Base-by-base conservation (phyloP, 2,888 invertebrate species). In the Acholoe squamosa region DNA sequence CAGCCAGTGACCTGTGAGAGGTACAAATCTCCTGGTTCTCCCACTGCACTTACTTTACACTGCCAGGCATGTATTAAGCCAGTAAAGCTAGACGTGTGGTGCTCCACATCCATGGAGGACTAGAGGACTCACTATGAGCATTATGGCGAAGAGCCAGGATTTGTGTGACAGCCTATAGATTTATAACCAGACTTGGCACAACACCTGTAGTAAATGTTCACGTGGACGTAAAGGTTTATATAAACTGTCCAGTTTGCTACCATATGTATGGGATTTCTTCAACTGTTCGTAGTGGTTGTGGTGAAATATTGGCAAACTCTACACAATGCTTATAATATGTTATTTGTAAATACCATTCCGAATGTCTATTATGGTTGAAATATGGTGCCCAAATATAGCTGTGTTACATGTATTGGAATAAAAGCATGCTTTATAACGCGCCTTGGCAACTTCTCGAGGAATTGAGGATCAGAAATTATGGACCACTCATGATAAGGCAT, bases 171-270 rank as follows among this genome's bases (percentile, higher is more conserved):
- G 61, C 61, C 61, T 7, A n/a, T 61, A 14, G n/a, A 61, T 61
- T 61, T n/a, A 61, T 61, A 61, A 61, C 22, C 61, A 61, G 61
- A 61, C 61, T 61, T 61, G 61, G 61, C 61, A 61, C 22, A 14
- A 61, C n/a, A 61, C n/a, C 61, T n/a, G 1, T 19, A 61, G 43
- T 43, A 43, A 43, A 61, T 19, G 19, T n/a, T 14, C 12, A 61
- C n/a, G 61, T n/a, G n/a, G 22, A 3, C 19, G 61, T 3, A 7
- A 14, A 3, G 5, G 61, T n/a, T 12, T 61, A n/a, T 14, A 12
- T 3, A 61, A 7, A n/a, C 61, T 61, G 61, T 61, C 1, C n/a
- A 61, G 12, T n/a, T 61, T n/a, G 19, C 61, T 61, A 61, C 61
- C 19, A n/a, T 19, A 19, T 61, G 61, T 61, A 61, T 61, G n/a